Conservation (phyloP, 2,888 invertebrate species). For the Digitonthophagus gazella region DNA sequence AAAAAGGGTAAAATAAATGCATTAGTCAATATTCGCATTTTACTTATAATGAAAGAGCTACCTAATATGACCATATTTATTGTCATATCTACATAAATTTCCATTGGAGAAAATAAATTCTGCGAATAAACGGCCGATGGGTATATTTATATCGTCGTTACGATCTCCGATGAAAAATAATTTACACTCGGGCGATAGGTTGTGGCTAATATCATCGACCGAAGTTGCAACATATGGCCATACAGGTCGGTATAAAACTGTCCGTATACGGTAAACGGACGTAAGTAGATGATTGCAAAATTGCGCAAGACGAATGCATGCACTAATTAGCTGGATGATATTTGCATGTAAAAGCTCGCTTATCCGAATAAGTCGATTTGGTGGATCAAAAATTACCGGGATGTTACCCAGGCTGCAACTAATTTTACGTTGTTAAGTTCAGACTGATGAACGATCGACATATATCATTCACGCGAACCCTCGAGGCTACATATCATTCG, state of each 20-base stretch:
- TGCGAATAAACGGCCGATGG: not conserved
- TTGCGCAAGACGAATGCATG: constrained; percentile 2
- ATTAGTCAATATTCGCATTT: too few species aligned
- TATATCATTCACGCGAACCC: not conserved
- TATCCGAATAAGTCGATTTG: not conserved
- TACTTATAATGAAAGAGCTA: too few species aligned
- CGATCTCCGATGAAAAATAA: not conserved
- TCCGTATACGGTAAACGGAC: not conserved
- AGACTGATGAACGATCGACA: not conserved
- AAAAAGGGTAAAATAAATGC: too few species aligned
- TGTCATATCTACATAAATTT: not conserved
- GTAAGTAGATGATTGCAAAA: not conserved
- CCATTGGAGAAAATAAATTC: not conserved
- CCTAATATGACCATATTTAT: too few species aligned
- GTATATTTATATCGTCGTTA: not conserved
- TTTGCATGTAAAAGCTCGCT: not conserved
- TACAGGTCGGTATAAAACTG: not conserved
- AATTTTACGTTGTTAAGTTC: not conserved
- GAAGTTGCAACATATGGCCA: not conserved
- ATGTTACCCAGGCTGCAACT: not conserved
- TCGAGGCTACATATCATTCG: not conserved
- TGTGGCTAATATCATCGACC: not conserved
- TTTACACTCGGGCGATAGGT: not conserved
- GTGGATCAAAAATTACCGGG: not conserved
- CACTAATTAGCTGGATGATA: constrained; percentile 7